Evolutionary conservation across 2,888 invertebrate species (phyloP), one percentile per base, ranked within the genome.

Genomic region (Polydrusus tereticollis): DNA sequence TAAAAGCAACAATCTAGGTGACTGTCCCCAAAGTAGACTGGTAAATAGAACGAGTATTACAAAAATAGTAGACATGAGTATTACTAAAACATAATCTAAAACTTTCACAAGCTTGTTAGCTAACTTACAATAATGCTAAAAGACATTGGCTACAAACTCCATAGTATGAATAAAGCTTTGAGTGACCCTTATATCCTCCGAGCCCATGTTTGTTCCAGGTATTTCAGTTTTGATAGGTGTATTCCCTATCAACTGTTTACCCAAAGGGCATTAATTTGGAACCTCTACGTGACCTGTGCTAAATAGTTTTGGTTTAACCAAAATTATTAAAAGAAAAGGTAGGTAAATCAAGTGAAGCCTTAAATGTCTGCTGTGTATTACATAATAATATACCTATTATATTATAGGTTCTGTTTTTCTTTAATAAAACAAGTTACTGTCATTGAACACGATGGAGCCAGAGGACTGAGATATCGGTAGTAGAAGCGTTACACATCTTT

Each of bases 191-290:
- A 20, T 45, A 45, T 20, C 45, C 45, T 18, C 20, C 10, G 20
- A 45, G 10, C 20, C 45, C 59, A 67, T 47, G 67, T 59, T 47
- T 59, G 66, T 66, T 66, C 47, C 66, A 66, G 66, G 66, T 66
- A 58, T 59, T 41, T 47, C 45, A 26, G 41, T 62, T 60, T 62
- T 43, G 62, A 62, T 41, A 41, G 62, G 29, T 45, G 52, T 66
- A 66, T 55, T 57, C 65, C 29, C 65, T 43, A 57, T 66, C 65
- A 55, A 66, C 65, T 57, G 29, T 52, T 66, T 16, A 57, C 52
- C 10, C 65, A 66, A 36, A 41, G 45, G 45, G 45, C 57, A 57
- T 66, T 66, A 66, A 66, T 66, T 66, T 41, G 57, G 43, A 36
- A 43, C 41, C 57, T 57, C 43, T 41, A 43, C 57, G 65, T 66